Conservation (phyloP, 2,113 vertebrate species). For the Cepphus grylle region DNA sequence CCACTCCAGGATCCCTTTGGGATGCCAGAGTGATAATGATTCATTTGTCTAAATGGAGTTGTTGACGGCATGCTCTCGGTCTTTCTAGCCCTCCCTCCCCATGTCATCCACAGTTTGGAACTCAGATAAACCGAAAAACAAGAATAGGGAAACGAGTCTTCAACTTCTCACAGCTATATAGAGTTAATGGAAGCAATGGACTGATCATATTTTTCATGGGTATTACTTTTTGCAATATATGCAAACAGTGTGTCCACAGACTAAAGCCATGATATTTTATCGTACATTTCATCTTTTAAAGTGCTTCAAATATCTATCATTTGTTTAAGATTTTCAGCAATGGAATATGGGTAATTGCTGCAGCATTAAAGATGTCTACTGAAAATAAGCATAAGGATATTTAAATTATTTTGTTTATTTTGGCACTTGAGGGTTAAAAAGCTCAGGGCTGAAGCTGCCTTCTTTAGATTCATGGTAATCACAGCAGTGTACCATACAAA, state of each 20-base stretch:
- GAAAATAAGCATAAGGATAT: not conserved
- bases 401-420: conserved; percentile 7
- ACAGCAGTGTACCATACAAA: not conserved
- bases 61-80: not conserved
- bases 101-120: not conserved
- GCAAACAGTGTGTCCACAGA: not conserved
- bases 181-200: not conserved
- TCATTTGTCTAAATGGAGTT: not conserved
- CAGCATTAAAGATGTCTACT: not conserved
- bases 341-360: not conserved
- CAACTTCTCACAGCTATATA: not conserved
- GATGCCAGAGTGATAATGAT: not conserved
- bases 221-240: conserved; percentile 17
- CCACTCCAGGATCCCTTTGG: not conserved
- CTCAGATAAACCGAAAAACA: not conserved
- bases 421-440: conserved; percentile 4
- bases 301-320: conserved; percentile 17
- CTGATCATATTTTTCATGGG: not conserved
- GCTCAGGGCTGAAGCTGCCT: not conserved
- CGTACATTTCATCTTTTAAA: conserved; percentile 32
- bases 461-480: conserved; percentile 48
- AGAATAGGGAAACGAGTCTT: conserved; percentile 19
- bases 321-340: conserved; percentile 33
- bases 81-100: not conserved
- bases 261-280: conserved; percentile 29